Conservation (phyloP, 2,888 invertebrate species). For the Leptopterna dolabrata region DNA sequence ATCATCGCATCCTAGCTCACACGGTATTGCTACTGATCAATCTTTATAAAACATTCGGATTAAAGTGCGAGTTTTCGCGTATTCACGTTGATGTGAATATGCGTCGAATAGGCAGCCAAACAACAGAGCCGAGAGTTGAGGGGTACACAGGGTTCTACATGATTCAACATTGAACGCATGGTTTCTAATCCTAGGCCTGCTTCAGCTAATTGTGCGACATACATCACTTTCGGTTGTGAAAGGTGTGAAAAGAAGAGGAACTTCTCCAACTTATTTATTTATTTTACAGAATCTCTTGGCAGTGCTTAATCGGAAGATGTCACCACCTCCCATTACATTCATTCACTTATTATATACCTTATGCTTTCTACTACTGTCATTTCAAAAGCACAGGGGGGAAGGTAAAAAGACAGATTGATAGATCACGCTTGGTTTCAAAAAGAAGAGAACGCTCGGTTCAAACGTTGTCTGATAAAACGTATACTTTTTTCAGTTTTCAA, state of each 20-base stretch:
- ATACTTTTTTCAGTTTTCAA: constrained; percentile 39
- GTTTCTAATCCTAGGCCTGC: background rate
- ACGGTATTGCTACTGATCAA: no score
- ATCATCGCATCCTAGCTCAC: no score
- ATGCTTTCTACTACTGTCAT: background rate
- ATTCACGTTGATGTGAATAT: no score
- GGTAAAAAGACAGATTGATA: background rate
- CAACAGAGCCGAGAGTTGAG: background rate
- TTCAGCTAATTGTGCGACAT: constrained; percentile 48
- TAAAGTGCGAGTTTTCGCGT: no score
- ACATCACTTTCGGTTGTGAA: background rate
- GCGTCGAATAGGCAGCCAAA: no score
- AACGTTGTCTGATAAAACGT: constrained; percentile 41
- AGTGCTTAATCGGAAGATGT: constrained; percentile 39
- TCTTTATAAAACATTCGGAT: no score
- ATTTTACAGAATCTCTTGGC: constrained; percentile 45
- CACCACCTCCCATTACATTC: constrained; percentile 16
- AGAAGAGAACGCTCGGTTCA: background rate
- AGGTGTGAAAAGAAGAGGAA: constrained; percentile 9
- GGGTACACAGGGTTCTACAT: background rate
- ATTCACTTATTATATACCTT: background rate
- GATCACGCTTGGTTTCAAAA: background rate
- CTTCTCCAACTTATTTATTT: background rate
- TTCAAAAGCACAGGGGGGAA: background rate
- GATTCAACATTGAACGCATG: background rate